phyloP scores from a whole-genome alignment of 2,888 invertebrate species.

The Eueremaeus valkanovi region DNA sequence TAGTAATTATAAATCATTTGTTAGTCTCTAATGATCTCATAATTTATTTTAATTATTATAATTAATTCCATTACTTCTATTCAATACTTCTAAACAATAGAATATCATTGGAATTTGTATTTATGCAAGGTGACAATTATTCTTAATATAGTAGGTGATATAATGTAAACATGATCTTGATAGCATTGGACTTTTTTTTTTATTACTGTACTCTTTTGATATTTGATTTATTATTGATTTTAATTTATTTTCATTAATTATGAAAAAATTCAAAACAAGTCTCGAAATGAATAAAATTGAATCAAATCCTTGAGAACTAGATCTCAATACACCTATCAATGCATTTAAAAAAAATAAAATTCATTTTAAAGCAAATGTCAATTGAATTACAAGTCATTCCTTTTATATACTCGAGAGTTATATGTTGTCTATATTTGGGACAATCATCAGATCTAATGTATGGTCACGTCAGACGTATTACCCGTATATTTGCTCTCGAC shows the following conservation, averaged over 20 bases:
- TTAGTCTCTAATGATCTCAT: too few species aligned
- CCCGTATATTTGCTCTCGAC: not conserved
- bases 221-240: not conserved
- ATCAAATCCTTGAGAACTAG: conserved; percentile 24
- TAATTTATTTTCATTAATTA: conserved; percentile 1
- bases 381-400: not conserved
- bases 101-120: too few species aligned
- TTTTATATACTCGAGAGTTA: not conserved
- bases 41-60: too few species aligned
- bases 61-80: too few species aligned
- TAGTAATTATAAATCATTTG: too few species aligned
- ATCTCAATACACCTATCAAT: not conserved
- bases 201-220: too few species aligned
- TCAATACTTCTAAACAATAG: too few species aligned
- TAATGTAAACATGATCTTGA: not conserved
- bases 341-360: too few species aligned
- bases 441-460: conserved; percentile 17
- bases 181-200: too few species aligned
- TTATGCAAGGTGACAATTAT: too few species aligned
- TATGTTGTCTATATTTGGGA: not conserved
- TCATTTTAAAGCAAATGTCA: not conserved
- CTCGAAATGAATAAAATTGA: not conserved
- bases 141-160: not conserved
- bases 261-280: not conserved
- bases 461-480: conserved; percentile 18